A percentile compares a stretch with the other conserved stretches of the same genome.
Conservation (phyloP, 2,113 vertebrate genomes). For the rabbit (Oryctolagus cuniculus) region DNA sequence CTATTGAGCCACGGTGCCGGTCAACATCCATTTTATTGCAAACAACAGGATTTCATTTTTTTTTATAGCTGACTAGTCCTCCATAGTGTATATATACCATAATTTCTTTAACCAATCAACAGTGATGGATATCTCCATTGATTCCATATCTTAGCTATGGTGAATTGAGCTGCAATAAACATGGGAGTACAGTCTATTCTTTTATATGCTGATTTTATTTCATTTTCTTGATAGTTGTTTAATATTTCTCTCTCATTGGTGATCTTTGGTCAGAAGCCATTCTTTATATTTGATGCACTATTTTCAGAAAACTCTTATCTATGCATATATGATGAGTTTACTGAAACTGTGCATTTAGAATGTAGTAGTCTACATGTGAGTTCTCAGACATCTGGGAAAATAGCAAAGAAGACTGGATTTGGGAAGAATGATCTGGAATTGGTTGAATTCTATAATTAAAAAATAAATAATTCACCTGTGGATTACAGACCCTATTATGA, state of each 20-base stretch:
- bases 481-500: slow-evolving; percentile 70
- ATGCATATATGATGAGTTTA: background rate
- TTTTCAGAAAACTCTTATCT: slow-evolving; percentile 63
- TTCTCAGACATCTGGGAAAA: slow-evolving; percentile 50
- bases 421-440: slow-evolving; percentile 61
- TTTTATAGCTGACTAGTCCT: no score
- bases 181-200: no score
- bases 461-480: slow-evolving; percentile 60
- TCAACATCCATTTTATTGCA: no score
- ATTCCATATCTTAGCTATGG: no score
- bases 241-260: slow-evolving; percentile 60
- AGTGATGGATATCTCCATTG: no score
- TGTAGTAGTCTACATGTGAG: slow-evolving; percentile 6
- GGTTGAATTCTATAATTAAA: slow-evolving; percentile 59
- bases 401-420: slow-evolving; percentile 54
- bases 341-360: slow-evolving; percentile 42
- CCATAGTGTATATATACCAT: no score
- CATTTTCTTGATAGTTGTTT: slow-evolving; percentile 51
- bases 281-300: slow-evolving; percentile 44
- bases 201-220: no score
- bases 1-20: no score
- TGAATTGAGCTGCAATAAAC: no score
- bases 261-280: slow-evolving; percentile 50
- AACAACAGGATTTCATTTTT: no score
- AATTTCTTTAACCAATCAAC: no score